phyloP scores from a whole-genome alignment of 2,888 invertebrate genomes.

The Oscheius sp. region DNA sequence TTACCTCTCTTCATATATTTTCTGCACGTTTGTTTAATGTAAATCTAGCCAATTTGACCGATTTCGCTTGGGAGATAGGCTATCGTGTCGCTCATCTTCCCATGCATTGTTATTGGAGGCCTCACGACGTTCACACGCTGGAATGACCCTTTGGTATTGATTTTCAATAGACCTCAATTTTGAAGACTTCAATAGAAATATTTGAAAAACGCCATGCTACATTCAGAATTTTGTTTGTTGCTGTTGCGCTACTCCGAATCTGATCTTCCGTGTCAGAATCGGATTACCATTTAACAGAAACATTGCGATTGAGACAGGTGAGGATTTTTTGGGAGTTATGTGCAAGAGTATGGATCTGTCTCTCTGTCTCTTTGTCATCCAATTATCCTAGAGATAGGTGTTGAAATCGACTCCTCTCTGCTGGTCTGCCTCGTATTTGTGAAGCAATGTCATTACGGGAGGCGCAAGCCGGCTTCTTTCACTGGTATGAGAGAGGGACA shows the following conservation, averaged over 20 bases:
- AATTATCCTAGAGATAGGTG: not conserved
- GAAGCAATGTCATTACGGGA: slow-evolving; percentile 22
- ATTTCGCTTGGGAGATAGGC: not conserved
- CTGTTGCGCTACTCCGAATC: too few species aligned
- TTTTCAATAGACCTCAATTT: not conserved
- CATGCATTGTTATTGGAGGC: not conserved
- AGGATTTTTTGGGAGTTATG: too few species aligned
- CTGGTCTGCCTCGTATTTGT: slow-evolving; percentile 7
- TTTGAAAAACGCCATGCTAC: too few species aligned
- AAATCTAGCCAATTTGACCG: not conserved
- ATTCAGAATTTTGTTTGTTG: too few species aligned
- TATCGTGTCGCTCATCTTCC: not conserved
- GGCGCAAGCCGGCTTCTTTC: slow-evolving; percentile 4
- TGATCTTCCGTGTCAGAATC: not conserved
- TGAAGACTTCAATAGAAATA: too few species aligned
- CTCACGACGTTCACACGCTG: not conserved
- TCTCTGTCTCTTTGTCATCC: slow-evolving; percentile 10
- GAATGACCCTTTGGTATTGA: not conserved
- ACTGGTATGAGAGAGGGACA: not conserved
- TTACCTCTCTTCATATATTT: not conserved
- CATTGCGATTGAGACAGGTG: not conserved
- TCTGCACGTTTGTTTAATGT: too few species aligned
- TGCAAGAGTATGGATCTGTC: not conserved
- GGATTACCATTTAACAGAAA: not conserved
- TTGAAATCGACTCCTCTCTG: slow-evolving; percentile 21